These are phyloP conservation scores for Corythaixoides concolor DNA, from an alignment of 2,113 vertebrate species.

Conservation along the genomic window DNA sequence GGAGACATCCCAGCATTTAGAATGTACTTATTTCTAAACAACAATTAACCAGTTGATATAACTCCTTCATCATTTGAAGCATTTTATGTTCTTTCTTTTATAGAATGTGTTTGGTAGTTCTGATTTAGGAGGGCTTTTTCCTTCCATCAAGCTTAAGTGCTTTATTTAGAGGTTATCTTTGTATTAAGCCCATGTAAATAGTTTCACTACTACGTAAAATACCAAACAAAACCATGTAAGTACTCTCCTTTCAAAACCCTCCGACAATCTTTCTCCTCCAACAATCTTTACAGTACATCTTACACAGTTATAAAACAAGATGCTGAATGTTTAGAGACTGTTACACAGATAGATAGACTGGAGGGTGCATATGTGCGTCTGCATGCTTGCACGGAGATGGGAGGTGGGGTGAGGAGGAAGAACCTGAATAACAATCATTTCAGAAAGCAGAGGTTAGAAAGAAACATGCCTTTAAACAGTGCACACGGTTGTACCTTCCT, in stretches of 20 bases:
- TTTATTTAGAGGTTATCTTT: background rate
- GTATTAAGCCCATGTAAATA: background rate
- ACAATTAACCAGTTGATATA: constrained; percentile 12
- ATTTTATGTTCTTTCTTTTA: background rate
- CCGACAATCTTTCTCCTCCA: background rate
- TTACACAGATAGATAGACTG: background rate
- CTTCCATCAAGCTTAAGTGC: background rate
- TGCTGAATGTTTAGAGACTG: background rate
- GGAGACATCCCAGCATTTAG: background rate
- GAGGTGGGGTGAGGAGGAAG: background rate
- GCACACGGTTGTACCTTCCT: background rate
- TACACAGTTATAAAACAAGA: background rate
- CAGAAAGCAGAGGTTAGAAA: constrained; percentile 20
- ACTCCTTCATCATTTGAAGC: background rate
- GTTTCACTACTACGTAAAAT: background rate
- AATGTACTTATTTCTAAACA: constrained; percentile 2
- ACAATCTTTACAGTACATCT: background rate
- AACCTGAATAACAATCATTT: constrained; percentile 1
- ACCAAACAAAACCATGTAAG: background rate
- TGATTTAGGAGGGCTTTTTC: background rate
- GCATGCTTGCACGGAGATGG: background rate
- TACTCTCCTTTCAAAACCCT: background rate
- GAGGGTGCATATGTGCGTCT: background rate
- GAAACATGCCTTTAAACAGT: constrained; percentile 18
- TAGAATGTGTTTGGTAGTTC: background rate